phyloP scores from a whole-genome alignment of 2,888 invertebrate species.

The Acleris literana region DNA sequence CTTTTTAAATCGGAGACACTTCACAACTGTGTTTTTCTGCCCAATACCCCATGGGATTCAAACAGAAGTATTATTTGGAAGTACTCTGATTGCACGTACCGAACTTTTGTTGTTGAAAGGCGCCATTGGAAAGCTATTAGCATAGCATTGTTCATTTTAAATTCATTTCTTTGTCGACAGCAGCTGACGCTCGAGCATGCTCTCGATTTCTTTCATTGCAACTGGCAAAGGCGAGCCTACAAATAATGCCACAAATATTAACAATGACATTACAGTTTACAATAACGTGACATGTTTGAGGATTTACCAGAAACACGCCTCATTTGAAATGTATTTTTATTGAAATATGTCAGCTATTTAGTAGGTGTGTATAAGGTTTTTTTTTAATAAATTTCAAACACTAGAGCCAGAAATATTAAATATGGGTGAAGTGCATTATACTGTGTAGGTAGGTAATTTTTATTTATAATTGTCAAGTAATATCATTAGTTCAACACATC shows the following conservation, averaged over 20 bases:
- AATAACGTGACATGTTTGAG: constrained; percentile 30
- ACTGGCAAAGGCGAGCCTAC: constrained; percentile 40
- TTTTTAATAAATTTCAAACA: not conserved
- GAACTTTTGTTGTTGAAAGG: constrained; percentile 44
- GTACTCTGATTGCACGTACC: constrained; percentile 6
- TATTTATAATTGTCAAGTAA: not conserved
- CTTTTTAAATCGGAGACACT: constrained; percentile 5
- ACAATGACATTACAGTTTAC: constrained; percentile 29
- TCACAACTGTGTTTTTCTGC: constrained; percentile 26
- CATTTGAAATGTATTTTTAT: constrained; percentile 14
- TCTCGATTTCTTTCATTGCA: constrained; percentile 44
- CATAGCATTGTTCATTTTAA: constrained; percentile 46
- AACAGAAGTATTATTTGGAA: not conserved
- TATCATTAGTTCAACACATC: not conserved
- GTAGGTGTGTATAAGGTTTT: not conserved
- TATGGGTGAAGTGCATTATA: no score
- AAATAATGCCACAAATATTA: constrained; percentile 39
- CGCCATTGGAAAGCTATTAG: constrained; percentile 56
- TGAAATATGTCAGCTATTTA: constrained; percentile 1
- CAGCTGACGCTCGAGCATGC: constrained; percentile 43
- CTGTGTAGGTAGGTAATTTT: no score
- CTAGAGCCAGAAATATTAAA: no score
- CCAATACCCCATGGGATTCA: not conserved
- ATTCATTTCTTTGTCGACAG: constrained; percentile 36
- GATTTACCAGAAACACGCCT: constrained; percentile 31